These are phyloP conservation scores for Portunus trituberculatus DNA, from an alignment of 1,140 invertebrate genomes.

Conservation along the genomic window DNA sequence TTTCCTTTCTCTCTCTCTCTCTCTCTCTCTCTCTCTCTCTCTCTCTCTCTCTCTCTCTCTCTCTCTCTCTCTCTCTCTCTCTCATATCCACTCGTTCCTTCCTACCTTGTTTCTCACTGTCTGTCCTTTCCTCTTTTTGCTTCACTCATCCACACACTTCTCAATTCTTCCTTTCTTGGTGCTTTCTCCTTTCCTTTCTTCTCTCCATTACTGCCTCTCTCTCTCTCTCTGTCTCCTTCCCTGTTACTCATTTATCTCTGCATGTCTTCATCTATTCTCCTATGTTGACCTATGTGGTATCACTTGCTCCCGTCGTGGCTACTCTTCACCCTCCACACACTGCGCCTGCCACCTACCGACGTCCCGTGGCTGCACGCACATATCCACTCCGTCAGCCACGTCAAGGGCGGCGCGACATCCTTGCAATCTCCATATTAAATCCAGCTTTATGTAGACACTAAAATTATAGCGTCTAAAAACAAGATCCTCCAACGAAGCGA, in stretches of 20 bases:
- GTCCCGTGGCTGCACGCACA: not conserved
- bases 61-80: not conserved
- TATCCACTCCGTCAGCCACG: conserved; percentile 5
- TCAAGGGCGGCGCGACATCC: not conserved
- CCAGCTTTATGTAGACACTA: not conserved
- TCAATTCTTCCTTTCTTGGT: not conserved
- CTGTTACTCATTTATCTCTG: too few relatives aligned
- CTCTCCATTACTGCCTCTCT: too few relatives aligned
- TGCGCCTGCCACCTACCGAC: not conserved
- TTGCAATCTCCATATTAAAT: not conserved
- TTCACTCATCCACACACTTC: not conserved
- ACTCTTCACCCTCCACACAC: not conserved
- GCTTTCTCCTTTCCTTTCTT: too few relatives aligned
- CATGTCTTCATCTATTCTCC: too few relatives aligned
- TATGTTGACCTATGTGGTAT: too few relatives aligned
- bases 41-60: not conserved
- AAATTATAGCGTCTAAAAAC: conserved; percentile 4
- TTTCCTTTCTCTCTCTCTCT: not conserved
- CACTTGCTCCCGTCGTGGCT: not conserved
- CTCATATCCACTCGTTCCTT: not conserved
- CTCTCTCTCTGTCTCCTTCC: too few relatives aligned
- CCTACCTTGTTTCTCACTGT: not conserved
- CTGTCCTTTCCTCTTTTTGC: not conserved
- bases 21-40: not conserved
- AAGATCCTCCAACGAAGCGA: not conserved